Percentiles rank a stretch among this genome's conserved stretches.
Conservation (phyloP, 1,140 invertebrate species). For the Atta colombica region DNA sequence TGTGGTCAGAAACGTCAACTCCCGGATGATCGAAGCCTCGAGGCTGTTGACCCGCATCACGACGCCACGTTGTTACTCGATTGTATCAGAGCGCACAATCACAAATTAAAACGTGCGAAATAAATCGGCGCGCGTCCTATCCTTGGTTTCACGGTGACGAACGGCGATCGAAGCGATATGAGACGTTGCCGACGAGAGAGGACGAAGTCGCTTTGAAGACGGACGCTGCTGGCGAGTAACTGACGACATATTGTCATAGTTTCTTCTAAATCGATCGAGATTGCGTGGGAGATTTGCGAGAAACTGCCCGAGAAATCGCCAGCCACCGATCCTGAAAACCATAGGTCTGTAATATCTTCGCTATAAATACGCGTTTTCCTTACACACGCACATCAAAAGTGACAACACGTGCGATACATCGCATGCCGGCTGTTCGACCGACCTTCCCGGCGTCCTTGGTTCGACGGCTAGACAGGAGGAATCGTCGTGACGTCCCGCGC, state of each 20-base stretch:
- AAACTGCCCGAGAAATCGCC: not conserved
- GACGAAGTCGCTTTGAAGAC: constrained; percentile 16
- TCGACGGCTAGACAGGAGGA: constrained; percentile 39
- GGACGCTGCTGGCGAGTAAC: not conserved
- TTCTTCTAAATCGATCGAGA: constrained; percentile 18
- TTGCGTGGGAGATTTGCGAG: constrained; percentile 33
- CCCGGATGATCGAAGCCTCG: constrained; percentile 21
- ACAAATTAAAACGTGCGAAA: not conserved
- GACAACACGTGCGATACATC: constrained; percentile 45
- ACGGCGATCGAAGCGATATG: constrained; percentile 14
- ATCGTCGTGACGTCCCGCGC: constrained; percentile 17
- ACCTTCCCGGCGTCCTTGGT: constrained; percentile 55
- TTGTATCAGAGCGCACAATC: not conserved
- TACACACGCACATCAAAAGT: not conserved
- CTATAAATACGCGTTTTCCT: constrained; percentile 74
- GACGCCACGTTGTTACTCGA: constrained; percentile 4
- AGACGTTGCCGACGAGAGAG: constrained; percentile 15
- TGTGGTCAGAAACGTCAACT: constrained; percentile 15
- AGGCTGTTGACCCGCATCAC: constrained; percentile 38
- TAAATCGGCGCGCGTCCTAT: not conserved
- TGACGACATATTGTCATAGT: constrained; percentile 27
- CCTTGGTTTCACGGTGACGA: not conserved
- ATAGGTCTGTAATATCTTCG: constrained; percentile 14
- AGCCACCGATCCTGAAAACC: constrained; percentile 56
- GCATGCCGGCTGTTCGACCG: constrained; percentile 41